Base-by-base conservation (phyloP, 2,888 invertebrate species). In the Drosophila emarginata region DNA sequence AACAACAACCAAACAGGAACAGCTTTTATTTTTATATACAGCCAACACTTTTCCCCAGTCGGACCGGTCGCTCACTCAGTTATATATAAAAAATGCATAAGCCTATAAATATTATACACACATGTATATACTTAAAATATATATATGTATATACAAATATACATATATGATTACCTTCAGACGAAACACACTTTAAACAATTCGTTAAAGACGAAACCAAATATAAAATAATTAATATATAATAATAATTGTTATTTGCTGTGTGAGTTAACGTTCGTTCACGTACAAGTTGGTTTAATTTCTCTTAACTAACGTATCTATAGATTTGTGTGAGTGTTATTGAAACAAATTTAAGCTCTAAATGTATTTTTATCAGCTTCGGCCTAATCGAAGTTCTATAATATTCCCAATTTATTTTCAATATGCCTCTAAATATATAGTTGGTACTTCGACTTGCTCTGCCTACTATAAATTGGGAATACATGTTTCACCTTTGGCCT, bases 231-330 rank as follows among this genome's bases (percentile, higher is more conserved):
- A 62, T 65, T 6, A 9, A 32, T 9, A 32, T 32, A 2, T 9
- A 72, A 60, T 52, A 23, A 72, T 61, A 72, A 68, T 72, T 82
- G 83, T 82, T 87, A 84, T 77, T 86, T 81, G 73, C 81, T 75
- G 84, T 75, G 82, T 77, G 78, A 78, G 83, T 87, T 84, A 64
- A 69, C 56, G 80, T 84, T 86, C 76, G 74, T 76, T 81, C 75
- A 64, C 74, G 68, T 77, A 74, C 56, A 73, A 15, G 79, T 68
- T 71, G 70, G 73, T 76, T 75, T 53, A 36, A 45, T 69, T 45
- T 64, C 40, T 58, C 67, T 67, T 53, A 63, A 72, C 18, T 54
- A 54, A 28, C 11, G 4, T 45, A 3, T 28, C 32, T 21, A 28
- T 52, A 12, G 15, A 32, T 18, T 11, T 12, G 32, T 54, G 32